Evolutionary conservation across 2,888 invertebrate genomes (phyloP), one percentile per base, ranked within the genome.

Genomic region (Tachina grossa): DNA sequence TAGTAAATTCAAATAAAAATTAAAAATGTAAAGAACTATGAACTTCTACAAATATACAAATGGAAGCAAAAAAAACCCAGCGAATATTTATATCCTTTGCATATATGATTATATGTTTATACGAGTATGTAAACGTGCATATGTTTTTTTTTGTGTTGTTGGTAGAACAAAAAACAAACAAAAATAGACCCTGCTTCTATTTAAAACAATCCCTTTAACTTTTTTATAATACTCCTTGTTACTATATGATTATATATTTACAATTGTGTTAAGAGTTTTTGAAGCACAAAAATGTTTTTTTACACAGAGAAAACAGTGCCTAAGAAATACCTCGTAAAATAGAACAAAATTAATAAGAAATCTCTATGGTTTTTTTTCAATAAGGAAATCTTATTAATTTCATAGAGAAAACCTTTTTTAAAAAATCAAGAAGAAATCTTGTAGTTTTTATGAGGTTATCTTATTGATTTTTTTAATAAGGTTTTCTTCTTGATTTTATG

Each of bases 1-100:
- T 61, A 66, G 66, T 72, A 45, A 66, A 75, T 74, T 80, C 57
- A 57, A 74, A 74, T 66, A 57, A 72, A 74, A 74, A 74, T 66
- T 51, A 72, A 74, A 66, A 76, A 76, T 65, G 59, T 55, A 63
- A 71, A 22, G 4, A 65, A 65, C 69, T 63, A 57, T 49, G 16
- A 51, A 61, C 49, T 22, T 72, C n/a, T 63, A 6, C 31, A 31
- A 31, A 31, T 31, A 16, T 16, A 69, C 19, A 61, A 53, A 63
- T 39, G 68, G 47, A 47, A 49, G n/a, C 41, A n/a, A 16, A 19
- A 16, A 19, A 51, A 59, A 31, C 1, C 8, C 19, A 63, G 16
- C 39, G 49, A 77, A 77, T 77, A 57, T 49, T 47, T 68, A 68
- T 41, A 63, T 69, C 19, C 41, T 43, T 16, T 41, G n/a, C 16